Evolutionary conservation across 1,140 invertebrate genomes (phyloP).

Genomic region (Episyrphus balteatus): DNA sequence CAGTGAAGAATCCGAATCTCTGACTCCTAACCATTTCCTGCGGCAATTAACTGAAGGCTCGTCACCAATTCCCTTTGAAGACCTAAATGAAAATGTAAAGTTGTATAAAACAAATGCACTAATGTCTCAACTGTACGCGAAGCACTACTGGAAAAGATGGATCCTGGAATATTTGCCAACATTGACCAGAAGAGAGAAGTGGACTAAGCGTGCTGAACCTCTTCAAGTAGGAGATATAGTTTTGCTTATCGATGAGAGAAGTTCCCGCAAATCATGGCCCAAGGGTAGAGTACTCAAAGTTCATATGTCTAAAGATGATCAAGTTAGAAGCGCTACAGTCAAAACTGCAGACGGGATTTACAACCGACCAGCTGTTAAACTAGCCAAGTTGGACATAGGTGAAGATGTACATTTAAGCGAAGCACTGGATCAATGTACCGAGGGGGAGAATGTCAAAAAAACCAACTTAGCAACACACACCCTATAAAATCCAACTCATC

Average conservation of each 20-base stretch:
- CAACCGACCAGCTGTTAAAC: neutral
- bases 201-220: neutral
- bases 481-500: too few species aligned
- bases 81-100: slow-evolving; percentile 9
- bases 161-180: neutral
- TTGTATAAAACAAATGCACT: slow-evolving; percentile 9
- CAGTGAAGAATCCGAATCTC: too few species aligned
- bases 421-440: too few species aligned
- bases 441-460: too few species aligned
- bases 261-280: neutral
- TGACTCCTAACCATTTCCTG: neutral
- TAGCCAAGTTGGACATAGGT: neutral
- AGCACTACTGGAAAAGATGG: neutral
- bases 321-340: slow-evolving; percentile 19
- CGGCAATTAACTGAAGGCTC: slow-evolving; percentile 2
- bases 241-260: neutral
- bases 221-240: neutral
- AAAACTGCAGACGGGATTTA: slow-evolving; percentile 14
- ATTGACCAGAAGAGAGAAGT: neutral
- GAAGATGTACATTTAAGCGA: too few species aligned
- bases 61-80: slow-evolving; percentile 11
- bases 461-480: too few species aligned
- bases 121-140: neutral
- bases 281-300: slow-evolving; percentile 7
- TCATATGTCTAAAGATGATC: slow-evolving; percentile 20